Evolutionary conservation across 2,797 vertebrate genomes (phyloP), one percentile per base, ranked within the genome.

Genomic region (Cephalopachus bancanus): DNA sequence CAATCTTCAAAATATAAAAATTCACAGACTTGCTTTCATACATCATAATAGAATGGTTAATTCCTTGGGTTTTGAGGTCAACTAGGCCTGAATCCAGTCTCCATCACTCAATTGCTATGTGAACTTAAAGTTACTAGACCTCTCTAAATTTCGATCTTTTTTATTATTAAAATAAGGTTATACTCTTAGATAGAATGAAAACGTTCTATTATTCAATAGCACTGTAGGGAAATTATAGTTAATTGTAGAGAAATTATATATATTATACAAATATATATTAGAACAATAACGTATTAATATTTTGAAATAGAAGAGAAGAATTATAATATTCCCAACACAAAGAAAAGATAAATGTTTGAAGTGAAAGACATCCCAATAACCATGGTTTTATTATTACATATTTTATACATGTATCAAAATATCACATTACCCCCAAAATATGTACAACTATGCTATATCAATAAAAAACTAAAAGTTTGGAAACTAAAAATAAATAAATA

Each of bases 1-100:
- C 69, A 94, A 55, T 26, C 44, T 62, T 95, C 78, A 72, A 94
- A 89, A 72, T 26, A 44, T 8, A 91, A 88, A 93, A 78, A 74
- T 37, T 49, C 62, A 93, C 53, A 86, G 7, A 90, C 26, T 91
- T 33, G 22, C 5, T 89, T 91, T 74, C 65, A 69, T 37, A 44
- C 9, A 37, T 79, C 75, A 30, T 30, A 87, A 12, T 72, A 78
- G 49, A 90, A 74, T 30, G 10, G 15, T 60, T 90, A 71, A 74
- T 81, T 55, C 19, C 19, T 67, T 74, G 10, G 20, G 14, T 22
- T 76, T 67, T 75, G 65, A 92, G 3, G 10, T 67, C 5, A 30
- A 1, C 6, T 17, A 78, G 33, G 10, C 11, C 4, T 93, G 8
- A 76, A 83, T 20, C 22, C n/a, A 76, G 37, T n/a, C 17, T 90